Percentiles rank a stretch among this genome's conserved stretches.
Conservation (phyloP, 2,888 invertebrate species). For the Spicauda simplicius region DNA sequence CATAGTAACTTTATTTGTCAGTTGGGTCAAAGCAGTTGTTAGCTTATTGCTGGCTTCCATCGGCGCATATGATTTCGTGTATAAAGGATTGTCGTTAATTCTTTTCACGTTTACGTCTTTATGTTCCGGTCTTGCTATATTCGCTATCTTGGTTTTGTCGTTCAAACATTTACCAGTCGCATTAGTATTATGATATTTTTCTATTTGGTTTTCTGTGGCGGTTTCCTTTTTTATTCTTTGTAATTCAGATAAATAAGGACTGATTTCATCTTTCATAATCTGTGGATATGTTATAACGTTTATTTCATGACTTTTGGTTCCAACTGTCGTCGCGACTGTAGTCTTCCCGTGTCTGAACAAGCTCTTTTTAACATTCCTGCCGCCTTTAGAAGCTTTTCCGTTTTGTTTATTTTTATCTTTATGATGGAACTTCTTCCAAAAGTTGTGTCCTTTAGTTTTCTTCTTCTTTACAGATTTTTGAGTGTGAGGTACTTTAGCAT, state of each 20-base stretch:
- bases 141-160: conserved; percentile 4
- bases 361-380: background rate
- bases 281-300: background rate
- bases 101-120: background rate
- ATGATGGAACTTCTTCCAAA: conserved; percentile 16
- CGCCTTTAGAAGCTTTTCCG: background rate
- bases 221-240: conserved; percentile 22
- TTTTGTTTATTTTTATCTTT: conserved; percentile 16
- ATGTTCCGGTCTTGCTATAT: background rate
- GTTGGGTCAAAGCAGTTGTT: conserved; percentile 16
- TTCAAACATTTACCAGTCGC: background rate
- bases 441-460: conserved; percentile 11
- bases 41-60: conserved; percentile 19
- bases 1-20: conserved; percentile 27
- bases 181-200: conserved; percentile 17
- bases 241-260: background rate
- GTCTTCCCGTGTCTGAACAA: background rate
- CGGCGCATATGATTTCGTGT: conserved; percentile 18
- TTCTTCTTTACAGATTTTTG: background rate
- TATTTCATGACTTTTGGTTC: background rate
- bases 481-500: background rate
- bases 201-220: conserved; percentile 16
- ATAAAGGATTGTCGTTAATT: background rate
- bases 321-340: background rate
- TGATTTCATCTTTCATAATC: background rate